A percentile compares a stretch with the other conserved stretches of the same genome.
Conservation (phyloP, 2,797 vertebrate genomes). For the Paedocypris micromegethes region DNA sequence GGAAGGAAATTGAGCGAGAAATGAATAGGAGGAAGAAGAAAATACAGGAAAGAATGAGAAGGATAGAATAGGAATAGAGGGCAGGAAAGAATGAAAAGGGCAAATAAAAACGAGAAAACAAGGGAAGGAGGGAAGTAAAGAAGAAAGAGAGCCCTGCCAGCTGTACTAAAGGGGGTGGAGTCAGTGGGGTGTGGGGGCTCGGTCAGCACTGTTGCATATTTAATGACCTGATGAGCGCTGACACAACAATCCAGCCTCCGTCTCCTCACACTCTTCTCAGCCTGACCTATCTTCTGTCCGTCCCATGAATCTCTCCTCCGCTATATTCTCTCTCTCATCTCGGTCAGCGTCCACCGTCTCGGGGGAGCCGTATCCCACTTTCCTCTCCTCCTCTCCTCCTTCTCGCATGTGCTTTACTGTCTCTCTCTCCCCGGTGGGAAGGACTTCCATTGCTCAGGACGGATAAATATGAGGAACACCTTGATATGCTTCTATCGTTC, state of each 20-base stretch:
- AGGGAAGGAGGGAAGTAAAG: no score
- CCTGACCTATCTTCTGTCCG: slow-evolving; percentile 31
- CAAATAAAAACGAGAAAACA: no score
- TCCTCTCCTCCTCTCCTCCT: slow-evolving; percentile 7
- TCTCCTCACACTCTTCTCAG: slow-evolving; percentile 30
- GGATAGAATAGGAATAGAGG: no score
- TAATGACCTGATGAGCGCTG: slow-evolving; percentile 96
- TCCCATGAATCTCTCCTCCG: slow-evolving; percentile 7
- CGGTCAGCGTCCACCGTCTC: slow-evolving; percentile 33
- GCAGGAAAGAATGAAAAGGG: no score
- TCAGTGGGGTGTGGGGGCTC: slow-evolving; percentile 65
- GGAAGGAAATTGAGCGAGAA: no score
- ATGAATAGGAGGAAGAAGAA: no score
- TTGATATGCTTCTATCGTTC: no score
- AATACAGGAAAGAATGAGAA: no score
- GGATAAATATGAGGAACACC: no score
- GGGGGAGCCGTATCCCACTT: slow-evolving; percentile 45
- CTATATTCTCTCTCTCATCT: slow-evolving; percentile 22
- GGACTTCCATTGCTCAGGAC: no score
- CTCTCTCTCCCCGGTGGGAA: slow-evolving; percentile 9
- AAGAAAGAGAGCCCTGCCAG: no score
- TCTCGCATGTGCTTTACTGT: slow-evolving; percentile 9
- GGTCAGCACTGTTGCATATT: slow-evolving; percentile 99
- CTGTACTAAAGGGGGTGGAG: no score
- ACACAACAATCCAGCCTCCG: slow-evolving; percentile 78